Percentiles rank a stretch among this genome's conserved stretches.
Evolutionary conservation across 2,888 invertebrate genomes (phyloP).

Genomic region (Ornithoptera priamus): DNA sequence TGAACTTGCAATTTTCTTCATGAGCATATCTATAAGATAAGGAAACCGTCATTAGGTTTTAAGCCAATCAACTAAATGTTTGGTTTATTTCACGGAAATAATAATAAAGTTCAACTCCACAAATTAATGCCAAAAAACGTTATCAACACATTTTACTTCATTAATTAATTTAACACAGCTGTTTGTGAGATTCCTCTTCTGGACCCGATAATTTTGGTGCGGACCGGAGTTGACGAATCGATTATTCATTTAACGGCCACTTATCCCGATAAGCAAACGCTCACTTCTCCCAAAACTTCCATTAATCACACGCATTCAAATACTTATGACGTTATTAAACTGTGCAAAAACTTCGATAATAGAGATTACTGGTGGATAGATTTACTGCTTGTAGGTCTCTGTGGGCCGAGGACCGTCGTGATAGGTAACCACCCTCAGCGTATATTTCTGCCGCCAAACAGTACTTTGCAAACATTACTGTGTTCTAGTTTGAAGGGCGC

Average conservation of each 20-base stretch:
- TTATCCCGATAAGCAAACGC: slow-evolving; percentile 16
- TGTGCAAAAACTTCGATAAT: not conserved
- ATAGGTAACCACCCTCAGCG: too few species aligned
- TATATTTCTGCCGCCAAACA: too few species aligned
- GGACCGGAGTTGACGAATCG: slow-evolving; percentile 24
- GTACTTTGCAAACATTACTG: too few species aligned
- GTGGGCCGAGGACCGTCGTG: too few species aligned
- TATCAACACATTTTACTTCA: slow-evolving; percentile 5
- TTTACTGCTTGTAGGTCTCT: too few species aligned
- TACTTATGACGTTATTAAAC: slow-evolving; percentile 12
- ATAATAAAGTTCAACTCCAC: not conserved
- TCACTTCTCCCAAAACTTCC: slow-evolving; percentile 16
- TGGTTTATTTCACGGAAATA: not conserved
- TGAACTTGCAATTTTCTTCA: too few species aligned
- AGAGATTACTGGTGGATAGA: too few species aligned
- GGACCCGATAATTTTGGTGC: slow-evolving; percentile 12
- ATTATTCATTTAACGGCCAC: slow-evolving; percentile 25
- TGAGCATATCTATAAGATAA: not conserved
- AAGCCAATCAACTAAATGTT: not conserved
- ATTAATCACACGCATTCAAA: slow-evolving; percentile 16
- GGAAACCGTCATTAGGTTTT: not conserved
- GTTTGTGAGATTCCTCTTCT: slow-evolving; percentile 14
- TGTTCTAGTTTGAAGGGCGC: too few species aligned
- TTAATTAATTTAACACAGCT: slow-evolving; percentile 14
- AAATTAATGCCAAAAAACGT: not conserved